Percentiles rank a stretch among this genome's conserved stretches.
Conservation (phyloP, 2,888 invertebrate species). For the Orthosia gracilis region DNA sequence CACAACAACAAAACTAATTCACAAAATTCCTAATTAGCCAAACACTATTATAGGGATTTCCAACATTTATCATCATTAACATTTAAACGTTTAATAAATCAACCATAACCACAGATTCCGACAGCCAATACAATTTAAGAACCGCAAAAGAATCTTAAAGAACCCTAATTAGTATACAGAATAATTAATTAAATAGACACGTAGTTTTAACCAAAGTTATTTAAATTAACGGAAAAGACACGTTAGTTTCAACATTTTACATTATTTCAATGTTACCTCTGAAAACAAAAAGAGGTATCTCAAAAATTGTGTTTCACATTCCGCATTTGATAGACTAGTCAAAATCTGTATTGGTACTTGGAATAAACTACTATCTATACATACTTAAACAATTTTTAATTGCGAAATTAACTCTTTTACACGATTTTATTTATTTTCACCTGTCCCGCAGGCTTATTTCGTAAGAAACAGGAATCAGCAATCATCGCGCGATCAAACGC, state of each 20-base stretch:
- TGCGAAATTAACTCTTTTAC: too few species aligned
- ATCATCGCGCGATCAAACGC: too few species aligned
- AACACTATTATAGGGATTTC: constrained; percentile 13
- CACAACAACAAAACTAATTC: constrained; percentile 6
- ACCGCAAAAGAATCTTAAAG: constrained; percentile 51
- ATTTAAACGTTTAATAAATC: constrained; percentile 39
- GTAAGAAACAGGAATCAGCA: too few species aligned
- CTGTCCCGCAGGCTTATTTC: too few species aligned
- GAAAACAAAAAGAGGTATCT: not conserved
- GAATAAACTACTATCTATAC: too few species aligned
- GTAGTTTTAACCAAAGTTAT: constrained; percentile 50
- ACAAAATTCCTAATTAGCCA: constrained; percentile 8
- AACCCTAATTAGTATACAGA: constrained; percentile 35
- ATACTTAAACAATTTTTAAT: too few species aligned
- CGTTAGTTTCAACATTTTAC: constrained; percentile 22
- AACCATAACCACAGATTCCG: constrained; percentile 24
- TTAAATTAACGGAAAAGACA: constrained; percentile 47
- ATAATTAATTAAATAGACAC: constrained; percentile 63
- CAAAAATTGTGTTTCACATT: not conserved
- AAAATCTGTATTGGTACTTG: too few species aligned
- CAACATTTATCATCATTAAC: constrained; percentile 34
- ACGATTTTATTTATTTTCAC: too few species aligned
- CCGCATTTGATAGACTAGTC: too few species aligned
- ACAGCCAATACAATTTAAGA: constrained; percentile 28
- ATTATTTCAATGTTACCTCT: constrained; percentile 8